phyloP scores from a whole-genome alignment of 53 echinoderm and acorn worm species.

The Echinarachnius parma region DNA sequence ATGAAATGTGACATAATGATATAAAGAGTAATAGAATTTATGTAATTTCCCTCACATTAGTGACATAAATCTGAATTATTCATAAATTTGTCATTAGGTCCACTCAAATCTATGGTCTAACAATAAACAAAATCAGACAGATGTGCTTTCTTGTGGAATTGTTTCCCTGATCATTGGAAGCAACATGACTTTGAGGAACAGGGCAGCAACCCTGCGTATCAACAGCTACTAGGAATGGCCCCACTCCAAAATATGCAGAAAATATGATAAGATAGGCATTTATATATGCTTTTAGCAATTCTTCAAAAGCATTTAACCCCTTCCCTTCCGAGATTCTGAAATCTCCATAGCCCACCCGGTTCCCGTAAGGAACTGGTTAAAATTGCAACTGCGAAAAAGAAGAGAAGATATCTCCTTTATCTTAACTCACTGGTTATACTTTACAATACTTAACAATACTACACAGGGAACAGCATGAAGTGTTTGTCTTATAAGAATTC shows the following conservation, averaged over 20 bases:
- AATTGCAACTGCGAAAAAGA: too few relatives aligned
- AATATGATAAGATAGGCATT: too few relatives aligned
- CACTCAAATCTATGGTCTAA: constrained; percentile 69
- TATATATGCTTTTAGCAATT: too few relatives aligned
- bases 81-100: constrained; percentile 87
- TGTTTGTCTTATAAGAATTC: too few relatives aligned
- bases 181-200: constrained; percentile 92
- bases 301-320: too few relatives aligned
- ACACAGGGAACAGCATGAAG: too few relatives aligned
- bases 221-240: constrained; percentile 73
- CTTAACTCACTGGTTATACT: too few relatives aligned
- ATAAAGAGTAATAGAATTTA: neutral
- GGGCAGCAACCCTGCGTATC: constrained; percentile 70
- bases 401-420: too few relatives aligned
- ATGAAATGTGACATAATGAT: neutral
- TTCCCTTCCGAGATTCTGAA: too few relatives aligned
- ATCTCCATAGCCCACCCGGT: too few relatives aligned
- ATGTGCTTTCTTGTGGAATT: constrained; percentile 38
- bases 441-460: too few relatives aligned
- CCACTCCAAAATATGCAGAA: constrained; percentile 94
- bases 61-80: constrained; percentile 96
- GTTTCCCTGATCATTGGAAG: constrained; percentile 93
- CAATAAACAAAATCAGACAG: neutral
- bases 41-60: constrained; percentile 90
- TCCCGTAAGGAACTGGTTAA: too few relatives aligned